Percentiles rank a stretch among this genome's conserved stretches.
Conservation (phyloP, 2,888 invertebrate species). For the Agrotis clavis region DNA sequence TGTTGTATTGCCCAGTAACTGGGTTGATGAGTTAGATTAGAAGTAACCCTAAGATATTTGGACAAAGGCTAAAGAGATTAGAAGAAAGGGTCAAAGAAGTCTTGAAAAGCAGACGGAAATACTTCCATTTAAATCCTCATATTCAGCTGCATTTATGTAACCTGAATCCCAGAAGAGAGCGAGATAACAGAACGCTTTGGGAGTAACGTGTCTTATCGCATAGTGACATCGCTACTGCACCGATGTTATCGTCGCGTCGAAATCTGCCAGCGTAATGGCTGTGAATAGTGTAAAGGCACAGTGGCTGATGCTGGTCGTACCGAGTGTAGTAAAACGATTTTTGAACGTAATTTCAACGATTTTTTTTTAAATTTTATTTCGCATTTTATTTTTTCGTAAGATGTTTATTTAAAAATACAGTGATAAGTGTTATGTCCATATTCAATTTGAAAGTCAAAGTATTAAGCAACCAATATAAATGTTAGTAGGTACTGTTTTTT, state of each 20-base stretch:
- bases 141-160: not conserved
- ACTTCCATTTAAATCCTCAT: not conserved
- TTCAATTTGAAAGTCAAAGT: not conserved
- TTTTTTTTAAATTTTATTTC: not conserved
- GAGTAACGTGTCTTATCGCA: conserved; percentile 52
- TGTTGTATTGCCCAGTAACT: not conserved
- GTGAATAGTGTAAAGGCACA: conserved; percentile 14
- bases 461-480: not conserved
- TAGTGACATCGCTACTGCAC: conserved; percentile 28
- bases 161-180: not conserved
- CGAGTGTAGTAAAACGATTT: not conserved
- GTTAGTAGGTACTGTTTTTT: not conserved
- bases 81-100: not conserved
- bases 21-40: not conserved
- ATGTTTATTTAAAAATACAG: no score
- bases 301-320: conserved; percentile 7
- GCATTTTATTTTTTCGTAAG: no score
- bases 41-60: not conserved
- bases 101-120: not conserved
- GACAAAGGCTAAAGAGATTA: not conserved
- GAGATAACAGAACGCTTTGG: conserved; percentile 9
- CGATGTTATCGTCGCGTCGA: conserved; percentile 38
- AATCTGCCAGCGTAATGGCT: conserved; percentile 36
- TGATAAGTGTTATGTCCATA: no score
- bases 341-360: not conserved